Evolutionary conservation across 2,888 invertebrate species (phyloP), one percentile per base, ranked within the genome.

Genomic region (Orchestes rusci): DNA sequence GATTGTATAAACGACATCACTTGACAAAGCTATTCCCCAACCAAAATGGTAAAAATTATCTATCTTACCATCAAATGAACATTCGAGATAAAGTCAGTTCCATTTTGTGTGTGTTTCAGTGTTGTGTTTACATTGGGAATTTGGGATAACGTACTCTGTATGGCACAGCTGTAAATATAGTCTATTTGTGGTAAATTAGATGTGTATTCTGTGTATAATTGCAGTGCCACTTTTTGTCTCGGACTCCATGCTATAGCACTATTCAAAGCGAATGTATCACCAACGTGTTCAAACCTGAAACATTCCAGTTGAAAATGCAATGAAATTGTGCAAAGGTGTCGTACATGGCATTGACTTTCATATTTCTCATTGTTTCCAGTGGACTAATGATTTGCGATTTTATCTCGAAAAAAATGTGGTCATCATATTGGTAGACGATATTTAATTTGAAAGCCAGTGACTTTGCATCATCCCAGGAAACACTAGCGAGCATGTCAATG

Each of bases 401-500:
- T 44, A 69, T 66, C 39, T 71, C 53, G 12, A 67, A 54, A 1
- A 73, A 73, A 0, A 73, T 72, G 58, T 74, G 71, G 2, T 69
- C 63, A 39, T 67, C 65, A 32, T 70, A 69, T 58, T 74, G 72
- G 2, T 79, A 80, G 55, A 74, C 75, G 55, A 77, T 71, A 51
- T 75, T 74, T n/a, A 82, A 71, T 13, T 69, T 69, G 59, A 82
- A 70, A 18, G 75, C 69, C 3, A 88, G 73, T 3, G 73, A 70
- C 29, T 80, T 77, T 12, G 76, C 76, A 19, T 76, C 74, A 43
- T 77, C 79, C 88, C 88, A 89, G 1, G 84, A 79, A 56, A 83
- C 67, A 15, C 75, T 72, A 0, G 76, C 70, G 53, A 76, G 71
- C 64, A 77, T 75, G 56, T 59, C 56, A 34, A 67, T 56, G 45